A percentile compares a stretch with the other conserved stretches of the same genome.
Evolutionary conservation across 2,113 vertebrate genomes (phyloP).

Genomic region (Scopus umbretta): DNA sequence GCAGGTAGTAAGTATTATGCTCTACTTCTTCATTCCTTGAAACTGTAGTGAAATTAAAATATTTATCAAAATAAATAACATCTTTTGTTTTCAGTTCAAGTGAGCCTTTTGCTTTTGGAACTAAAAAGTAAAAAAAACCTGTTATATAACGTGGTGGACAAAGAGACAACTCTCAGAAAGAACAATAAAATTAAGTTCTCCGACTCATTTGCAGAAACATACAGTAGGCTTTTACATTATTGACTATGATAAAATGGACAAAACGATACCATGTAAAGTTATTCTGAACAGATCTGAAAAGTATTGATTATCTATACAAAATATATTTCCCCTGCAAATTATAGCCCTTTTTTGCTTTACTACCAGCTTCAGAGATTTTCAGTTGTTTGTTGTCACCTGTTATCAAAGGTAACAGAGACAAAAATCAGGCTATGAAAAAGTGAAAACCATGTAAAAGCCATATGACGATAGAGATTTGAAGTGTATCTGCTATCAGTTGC

Average conservation of each 20-base stretch:
- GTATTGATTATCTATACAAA: neutral
- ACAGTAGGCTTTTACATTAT: neutral
- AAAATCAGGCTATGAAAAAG: neutral
- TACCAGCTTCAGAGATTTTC: neutral
- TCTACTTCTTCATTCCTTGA: neutral
- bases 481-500: neutral
- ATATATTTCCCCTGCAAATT: neutral
- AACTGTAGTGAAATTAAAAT: slow-evolving; percentile 52
- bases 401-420: neutral
- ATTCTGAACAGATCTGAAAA: neutral
- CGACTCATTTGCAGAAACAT: neutral
- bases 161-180: neutral
- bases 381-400: neutral
- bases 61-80: slow-evolving; percentile 20
- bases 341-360: neutral
- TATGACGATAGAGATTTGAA: neutral
- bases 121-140: slow-evolving; percentile 16
- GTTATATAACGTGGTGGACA: neutral
- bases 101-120: slow-evolving; percentile 23
- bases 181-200: neutral
- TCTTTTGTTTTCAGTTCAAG: slow-evolving; percentile 25
- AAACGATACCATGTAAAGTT: neutral
- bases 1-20: neutral
- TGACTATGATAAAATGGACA: neutral
- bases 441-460: neutral